These are phyloP conservation scores for Gadopsis bispinosus DNA, from an alignment of 2,797 vertebrate genomes.

Conservation along the genomic window DNA sequence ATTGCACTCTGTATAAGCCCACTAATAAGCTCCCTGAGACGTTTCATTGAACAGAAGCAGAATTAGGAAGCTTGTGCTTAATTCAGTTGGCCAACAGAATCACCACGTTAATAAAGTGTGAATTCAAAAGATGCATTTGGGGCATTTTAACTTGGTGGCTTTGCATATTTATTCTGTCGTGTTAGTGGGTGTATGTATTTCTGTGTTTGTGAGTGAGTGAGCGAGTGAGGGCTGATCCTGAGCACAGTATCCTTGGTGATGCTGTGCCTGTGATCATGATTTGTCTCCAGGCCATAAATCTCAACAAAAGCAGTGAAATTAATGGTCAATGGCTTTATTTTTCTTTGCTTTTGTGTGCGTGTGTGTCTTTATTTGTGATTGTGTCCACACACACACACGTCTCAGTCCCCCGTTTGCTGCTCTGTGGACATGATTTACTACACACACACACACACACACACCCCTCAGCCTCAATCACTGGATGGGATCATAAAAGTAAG, in stretches of 20 bases:
- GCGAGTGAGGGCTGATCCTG: conserved; percentile 21
- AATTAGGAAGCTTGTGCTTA: neutral
- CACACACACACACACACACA: conserved; percentile 30
- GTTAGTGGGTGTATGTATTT: conserved; percentile 16
- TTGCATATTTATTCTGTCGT: neutral
- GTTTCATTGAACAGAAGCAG: neutral
- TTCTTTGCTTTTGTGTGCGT: conserved; percentile 1
- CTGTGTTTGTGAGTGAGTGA: conserved; percentile 11
- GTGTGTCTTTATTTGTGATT: conserved; percentile 46
- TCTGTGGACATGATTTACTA: conserved; percentile 69
- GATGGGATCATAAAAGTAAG: conserved; percentile 73
- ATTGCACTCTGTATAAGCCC: neutral
- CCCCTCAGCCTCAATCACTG: conserved; percentile 48
- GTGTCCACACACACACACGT: conserved; percentile 36
- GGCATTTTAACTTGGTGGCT: conserved; percentile 2
- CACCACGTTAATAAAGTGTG: no score
- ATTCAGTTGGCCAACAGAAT: neutral
- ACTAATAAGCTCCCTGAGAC: neutral
- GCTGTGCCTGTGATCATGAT: conserved; percentile 55
- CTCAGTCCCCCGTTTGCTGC: conserved; percentile 41
- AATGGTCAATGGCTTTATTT: conserved; percentile 64
- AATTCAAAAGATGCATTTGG: neutral
- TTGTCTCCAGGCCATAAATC: conserved; percentile 65
- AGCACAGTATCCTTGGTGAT: conserved; percentile 54
- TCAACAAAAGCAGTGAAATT: conserved; percentile 70